Conservation (phyloP, 1,140 invertebrate genomes). For the Uloborus diversus region DNA sequence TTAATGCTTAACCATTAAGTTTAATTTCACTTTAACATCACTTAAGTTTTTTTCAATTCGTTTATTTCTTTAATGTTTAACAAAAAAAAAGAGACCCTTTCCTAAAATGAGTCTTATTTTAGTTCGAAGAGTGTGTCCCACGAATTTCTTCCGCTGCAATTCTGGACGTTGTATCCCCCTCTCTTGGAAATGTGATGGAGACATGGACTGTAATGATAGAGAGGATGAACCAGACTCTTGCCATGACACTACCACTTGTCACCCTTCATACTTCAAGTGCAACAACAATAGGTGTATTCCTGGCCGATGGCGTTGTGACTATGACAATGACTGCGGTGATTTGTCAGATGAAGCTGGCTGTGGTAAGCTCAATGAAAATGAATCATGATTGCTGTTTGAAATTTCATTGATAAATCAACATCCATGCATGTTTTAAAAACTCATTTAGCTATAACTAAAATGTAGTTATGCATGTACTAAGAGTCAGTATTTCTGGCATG, state of each 20-base stretch:
- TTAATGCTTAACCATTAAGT: no score
- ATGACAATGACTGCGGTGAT: conserved; percentile 94
- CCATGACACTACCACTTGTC: conserved; percentile 53
- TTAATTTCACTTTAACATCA: no score
- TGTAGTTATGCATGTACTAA: no score
- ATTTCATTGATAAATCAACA: no score
- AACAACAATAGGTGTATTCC: conserved; percentile 92
- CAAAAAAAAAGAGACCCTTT: no score
- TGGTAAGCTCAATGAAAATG: conserved; percentile 24
- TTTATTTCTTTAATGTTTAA: no score
- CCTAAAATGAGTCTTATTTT: not conserved
- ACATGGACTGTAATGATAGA: conserved; percentile 64
- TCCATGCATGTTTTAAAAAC: no score
- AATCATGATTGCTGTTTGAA: no score
- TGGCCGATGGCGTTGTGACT: conserved; percentile 92
- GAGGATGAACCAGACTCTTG: conserved; percentile 61
- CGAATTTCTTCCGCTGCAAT: conserved; percentile 71
- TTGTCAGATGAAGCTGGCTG: conserved; percentile 92
- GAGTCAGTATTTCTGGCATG: no score
- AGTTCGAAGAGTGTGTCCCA: conserved; percentile 65
- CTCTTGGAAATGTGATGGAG: conserved; percentile 82
- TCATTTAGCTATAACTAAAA: no score
- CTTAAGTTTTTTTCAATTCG: no score
- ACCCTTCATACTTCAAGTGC: conserved; percentile 80
- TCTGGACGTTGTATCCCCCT: conserved; percentile 79